Evolutionary conservation across 1,140 invertebrate genomes (phyloP).

Genomic region (Temnothorax longispinosus): DNA sequence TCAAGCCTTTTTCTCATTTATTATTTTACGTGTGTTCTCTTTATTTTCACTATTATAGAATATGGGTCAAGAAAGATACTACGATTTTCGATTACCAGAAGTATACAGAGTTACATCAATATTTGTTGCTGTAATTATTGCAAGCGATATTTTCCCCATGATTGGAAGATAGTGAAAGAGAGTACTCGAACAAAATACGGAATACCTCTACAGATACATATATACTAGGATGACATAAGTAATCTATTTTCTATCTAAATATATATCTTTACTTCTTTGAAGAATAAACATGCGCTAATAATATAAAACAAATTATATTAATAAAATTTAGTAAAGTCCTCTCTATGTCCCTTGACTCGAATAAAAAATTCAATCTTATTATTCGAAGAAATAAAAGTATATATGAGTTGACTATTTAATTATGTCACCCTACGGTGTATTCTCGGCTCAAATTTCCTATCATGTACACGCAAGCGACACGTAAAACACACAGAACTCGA

Average conservation of each 20-base stretch:
- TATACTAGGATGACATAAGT: slow-evolving; percentile 38
- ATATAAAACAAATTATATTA: neutral
- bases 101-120: slow-evolving; percentile 29
- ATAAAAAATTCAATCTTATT: neutral
- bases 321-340: neutral
- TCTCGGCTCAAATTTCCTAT: neutral
- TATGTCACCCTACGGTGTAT: slow-evolving; percentile 12
- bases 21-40: neutral
- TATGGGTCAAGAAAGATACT: neutral
- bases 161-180: slow-evolving; percentile 3
- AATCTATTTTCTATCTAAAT: neutral
- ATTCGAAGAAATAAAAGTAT: slow-evolving; percentile 29
- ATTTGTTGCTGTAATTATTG: slow-evolving; percentile 24
- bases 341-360: neutral
- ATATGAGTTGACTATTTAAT: neutral
- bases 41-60: neutral
- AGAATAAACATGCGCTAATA: neutral
- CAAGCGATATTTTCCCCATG: slow-evolving; percentile 4
- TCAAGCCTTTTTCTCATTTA: neutral
- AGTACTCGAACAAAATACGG: slow-evolving; percentile 21
- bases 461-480: slow-evolving; percentile 21
- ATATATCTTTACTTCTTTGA: slow-evolving; percentile 31
- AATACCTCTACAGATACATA: slow-evolving; percentile 32
- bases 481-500: slow-evolving; percentile 25
- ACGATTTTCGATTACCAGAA: neutral